Conservation (phyloP, 2,113 vertebrate genomes). For the Rhinoderma darwinii region DNA sequence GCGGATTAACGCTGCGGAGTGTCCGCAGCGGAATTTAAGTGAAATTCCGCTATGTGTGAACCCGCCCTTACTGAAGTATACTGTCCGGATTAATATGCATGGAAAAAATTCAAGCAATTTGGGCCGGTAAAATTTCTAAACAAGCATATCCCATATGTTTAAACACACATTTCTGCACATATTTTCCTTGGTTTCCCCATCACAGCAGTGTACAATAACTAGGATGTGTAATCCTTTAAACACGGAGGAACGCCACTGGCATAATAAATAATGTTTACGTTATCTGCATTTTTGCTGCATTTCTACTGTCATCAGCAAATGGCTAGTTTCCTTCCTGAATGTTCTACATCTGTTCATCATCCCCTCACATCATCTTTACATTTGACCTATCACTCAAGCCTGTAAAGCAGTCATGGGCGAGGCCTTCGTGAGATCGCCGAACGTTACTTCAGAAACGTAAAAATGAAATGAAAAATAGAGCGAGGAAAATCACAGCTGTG, state of each 20-base stretch:
- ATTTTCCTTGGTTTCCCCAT: not conserved
- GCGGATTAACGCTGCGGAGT: too few species aligned
- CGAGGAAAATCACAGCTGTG: slow-evolving; percentile 41
- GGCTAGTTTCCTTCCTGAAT: slow-evolving; percentile 49
- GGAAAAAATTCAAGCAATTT: slow-evolving; percentile 46
- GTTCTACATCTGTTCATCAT: slow-evolving; percentile 55
- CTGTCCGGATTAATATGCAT: slow-evolving; percentile 21
- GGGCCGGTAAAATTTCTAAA: slow-evolving; percentile 12
- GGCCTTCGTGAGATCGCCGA: not conserved
- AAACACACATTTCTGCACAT: slow-evolving; percentile 10
- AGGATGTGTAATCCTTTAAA: slow-evolving; percentile 4
- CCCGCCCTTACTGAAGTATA: not conserved
- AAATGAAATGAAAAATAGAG: slow-evolving; percentile 39
- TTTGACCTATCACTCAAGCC: slow-evolving; percentile 33
- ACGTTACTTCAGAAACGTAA: slow-evolving; percentile 30
- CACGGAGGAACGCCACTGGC: slow-evolving; percentile 6
- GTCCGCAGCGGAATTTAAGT: too few species aligned
- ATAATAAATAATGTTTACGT: slow-evolving; percentile 51
- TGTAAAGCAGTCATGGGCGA: slow-evolving; percentile 16
- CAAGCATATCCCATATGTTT: slow-evolving; percentile 18
- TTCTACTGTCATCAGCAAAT: slow-evolving; percentile 51
- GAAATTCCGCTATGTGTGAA: too few species aligned
- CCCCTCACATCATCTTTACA: slow-evolving; percentile 42
- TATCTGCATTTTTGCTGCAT: slow-evolving; percentile 49
- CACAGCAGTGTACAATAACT: not conserved